Evolutionary conservation across 2,888 invertebrate genomes (phyloP).

Genomic region (Tridacna gigas): DNA sequence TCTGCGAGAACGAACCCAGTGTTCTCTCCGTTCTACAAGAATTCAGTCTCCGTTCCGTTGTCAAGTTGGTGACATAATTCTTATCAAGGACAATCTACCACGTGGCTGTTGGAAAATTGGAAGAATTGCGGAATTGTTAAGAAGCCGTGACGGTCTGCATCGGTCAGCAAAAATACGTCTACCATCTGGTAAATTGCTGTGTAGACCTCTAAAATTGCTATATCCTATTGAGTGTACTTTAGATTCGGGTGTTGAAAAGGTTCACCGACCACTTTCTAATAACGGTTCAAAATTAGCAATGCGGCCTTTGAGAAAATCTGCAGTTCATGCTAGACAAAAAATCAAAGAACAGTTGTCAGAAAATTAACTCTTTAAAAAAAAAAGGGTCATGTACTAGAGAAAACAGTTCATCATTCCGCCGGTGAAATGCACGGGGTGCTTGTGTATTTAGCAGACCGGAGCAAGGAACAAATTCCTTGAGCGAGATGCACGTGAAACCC

Average conservation of each 20-base stretch:
- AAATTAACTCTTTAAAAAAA: too few species aligned
- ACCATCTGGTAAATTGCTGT: conserved; percentile 16
- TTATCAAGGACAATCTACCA: conserved; percentile 27
- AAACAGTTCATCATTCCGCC: too few species aligned
- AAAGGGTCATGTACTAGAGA: too few species aligned
- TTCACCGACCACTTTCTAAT: neutral
- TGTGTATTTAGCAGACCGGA: too few species aligned
- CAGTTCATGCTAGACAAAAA: neutral
- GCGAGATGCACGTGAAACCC: too few species aligned
- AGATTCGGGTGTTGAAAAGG: neutral
- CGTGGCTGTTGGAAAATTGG: conserved; percentile 30
- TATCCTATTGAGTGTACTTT: neutral
- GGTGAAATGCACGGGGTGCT: too few species aligned
- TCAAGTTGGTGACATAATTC: conserved; percentile 40
- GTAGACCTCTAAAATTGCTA: conserved; percentile 22
- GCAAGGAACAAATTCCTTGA: too few species aligned
- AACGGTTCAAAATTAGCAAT: neutral
- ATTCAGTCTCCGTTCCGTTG: conserved; percentile 21
- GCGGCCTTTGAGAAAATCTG: neutral
- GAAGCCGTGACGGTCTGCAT: conserved; percentile 31
- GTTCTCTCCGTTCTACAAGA: conserved; percentile 11
- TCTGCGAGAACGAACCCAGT: conserved; percentile 39
- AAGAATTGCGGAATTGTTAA: conserved; percentile 6
- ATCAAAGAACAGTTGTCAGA: neutral
- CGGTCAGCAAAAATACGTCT: conserved; percentile 30